These are phyloP conservation scores for Diploptera punctata DNA, from an alignment of 2,888 invertebrate genomes.

Conservation along the genomic window DNA sequence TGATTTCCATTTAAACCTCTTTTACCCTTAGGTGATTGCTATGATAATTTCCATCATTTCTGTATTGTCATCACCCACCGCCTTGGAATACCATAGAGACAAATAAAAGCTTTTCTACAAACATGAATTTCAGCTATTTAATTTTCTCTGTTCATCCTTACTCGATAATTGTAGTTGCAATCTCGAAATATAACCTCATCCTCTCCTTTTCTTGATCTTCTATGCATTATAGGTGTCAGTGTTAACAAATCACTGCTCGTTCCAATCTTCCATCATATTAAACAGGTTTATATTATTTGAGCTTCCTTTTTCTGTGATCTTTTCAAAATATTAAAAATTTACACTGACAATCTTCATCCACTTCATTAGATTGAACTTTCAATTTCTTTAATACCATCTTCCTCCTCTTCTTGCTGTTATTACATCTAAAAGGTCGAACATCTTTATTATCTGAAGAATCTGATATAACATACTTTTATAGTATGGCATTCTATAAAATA, in stretches of 20 bases:
- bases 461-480: not conserved
- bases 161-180: conserved; percentile 4
- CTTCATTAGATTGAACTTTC: not conserved
- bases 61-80: not conserved
- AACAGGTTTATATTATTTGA: not conserved
- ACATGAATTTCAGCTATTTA: not conserved
- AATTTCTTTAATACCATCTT: not conserved
- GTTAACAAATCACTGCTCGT: not conserved
- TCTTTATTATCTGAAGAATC: not conserved
- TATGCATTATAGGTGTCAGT: not conserved
- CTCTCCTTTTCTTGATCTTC: conserved; percentile 1
- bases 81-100: not conserved
- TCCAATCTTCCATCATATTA: not conserved
- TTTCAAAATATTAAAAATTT: conserved; percentile 4
- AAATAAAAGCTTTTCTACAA: conserved; percentile 4
- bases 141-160: conserved; percentile 1
- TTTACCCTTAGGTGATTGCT: too few species aligned
- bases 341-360: conserved; percentile 8
- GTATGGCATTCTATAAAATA: not conserved
- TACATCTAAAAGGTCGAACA: not conserved
- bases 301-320: not conserved
- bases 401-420: not conserved
- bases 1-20: too few species aligned
- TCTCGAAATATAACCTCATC: not conserved
- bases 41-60: not conserved